Conservation (phyloP, 2,113 vertebrate species). For the Melierax canorus region DNA sequence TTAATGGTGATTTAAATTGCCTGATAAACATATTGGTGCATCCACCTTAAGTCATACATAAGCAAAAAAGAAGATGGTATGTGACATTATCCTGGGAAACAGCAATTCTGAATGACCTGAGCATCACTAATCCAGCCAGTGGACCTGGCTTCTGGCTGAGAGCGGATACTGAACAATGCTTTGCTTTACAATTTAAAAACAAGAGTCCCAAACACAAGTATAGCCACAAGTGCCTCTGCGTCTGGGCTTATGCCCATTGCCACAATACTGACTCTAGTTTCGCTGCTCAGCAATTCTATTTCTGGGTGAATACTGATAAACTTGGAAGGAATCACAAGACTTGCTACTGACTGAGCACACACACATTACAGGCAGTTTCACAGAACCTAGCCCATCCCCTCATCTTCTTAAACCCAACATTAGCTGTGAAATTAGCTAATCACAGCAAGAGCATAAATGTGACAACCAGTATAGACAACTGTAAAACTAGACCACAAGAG, state of each 20-base stretch:
- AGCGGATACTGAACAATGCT: accelerated
- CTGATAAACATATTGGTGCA: background rate
- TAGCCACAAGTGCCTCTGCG: accelerated
- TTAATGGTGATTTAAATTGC: background rate
- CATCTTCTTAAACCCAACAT: too few relatives aligned
- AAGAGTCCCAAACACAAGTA: background rate
- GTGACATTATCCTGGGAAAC: background rate
- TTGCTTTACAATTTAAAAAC: background rate
- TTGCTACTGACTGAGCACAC: background rate
- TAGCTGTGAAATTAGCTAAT: background rate
- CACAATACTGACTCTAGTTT: background rate
- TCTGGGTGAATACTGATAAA: background rate
- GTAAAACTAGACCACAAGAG: background rate
- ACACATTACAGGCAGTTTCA: background rate
- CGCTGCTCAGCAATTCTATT: background rate
- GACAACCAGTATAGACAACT: background rate
- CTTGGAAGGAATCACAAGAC: background rate
- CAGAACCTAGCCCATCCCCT: background rate
- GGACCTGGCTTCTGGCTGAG: background rate
- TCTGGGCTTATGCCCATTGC: too few relatives aligned
- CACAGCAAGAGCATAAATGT: background rate
- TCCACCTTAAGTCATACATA: background rate
- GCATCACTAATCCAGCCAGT: background rate
- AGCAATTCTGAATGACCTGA: background rate
- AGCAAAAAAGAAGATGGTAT: background rate